Evolutionary conservation across 1,140 invertebrate species (phyloP).

Genomic region (Tyrophagus putrescentiae): DNA sequence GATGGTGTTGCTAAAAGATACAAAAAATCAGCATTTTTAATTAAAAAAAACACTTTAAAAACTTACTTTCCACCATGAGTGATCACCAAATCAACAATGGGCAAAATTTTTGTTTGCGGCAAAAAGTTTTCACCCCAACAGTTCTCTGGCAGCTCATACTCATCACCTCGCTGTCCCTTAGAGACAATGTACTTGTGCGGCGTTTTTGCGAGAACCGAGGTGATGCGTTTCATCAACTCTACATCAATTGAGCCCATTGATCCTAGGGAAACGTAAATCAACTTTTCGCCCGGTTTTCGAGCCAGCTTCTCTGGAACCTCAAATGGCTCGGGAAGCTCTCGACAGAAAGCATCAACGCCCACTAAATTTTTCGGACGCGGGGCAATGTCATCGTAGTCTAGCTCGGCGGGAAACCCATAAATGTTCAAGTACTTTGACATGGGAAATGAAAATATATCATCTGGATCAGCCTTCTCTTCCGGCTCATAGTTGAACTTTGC

Average conservation of each 20-base stretch:
- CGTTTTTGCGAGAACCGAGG: neutral
- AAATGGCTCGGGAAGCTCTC: neutral
- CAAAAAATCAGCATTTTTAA: no score
- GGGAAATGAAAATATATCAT: no score
- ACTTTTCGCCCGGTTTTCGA: neutral
- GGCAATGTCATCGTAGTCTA: slow-evolving; percentile 20
- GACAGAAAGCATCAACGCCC: neutral
- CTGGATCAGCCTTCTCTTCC: no score
- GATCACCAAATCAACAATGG: slow-evolving; percentile 26
- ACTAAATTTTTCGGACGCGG: neutral
- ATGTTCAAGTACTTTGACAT: slow-evolving; percentile 15
- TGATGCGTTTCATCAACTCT: slow-evolving; percentile 19
- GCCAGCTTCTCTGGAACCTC: neutral
- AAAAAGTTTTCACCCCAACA: slow-evolving; percentile 14
- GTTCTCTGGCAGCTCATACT: slow-evolving; percentile 15
- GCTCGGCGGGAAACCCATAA: slow-evolving; percentile 22
- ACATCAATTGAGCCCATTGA: slow-evolving; percentile 26
- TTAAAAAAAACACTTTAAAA: no score
- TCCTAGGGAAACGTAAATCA: slow-evolving; percentile 23
- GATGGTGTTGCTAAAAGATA: no score
- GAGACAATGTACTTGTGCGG: slow-evolving; percentile 11
- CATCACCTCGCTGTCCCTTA: neutral
- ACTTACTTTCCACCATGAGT: slow-evolving; percentile 30
- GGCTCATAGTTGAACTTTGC: neutral
- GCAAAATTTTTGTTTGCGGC: slow-evolving; percentile 16